Conservation (phyloP, 2,797 vertebrate species). For the Mycteria americana region DNA sequence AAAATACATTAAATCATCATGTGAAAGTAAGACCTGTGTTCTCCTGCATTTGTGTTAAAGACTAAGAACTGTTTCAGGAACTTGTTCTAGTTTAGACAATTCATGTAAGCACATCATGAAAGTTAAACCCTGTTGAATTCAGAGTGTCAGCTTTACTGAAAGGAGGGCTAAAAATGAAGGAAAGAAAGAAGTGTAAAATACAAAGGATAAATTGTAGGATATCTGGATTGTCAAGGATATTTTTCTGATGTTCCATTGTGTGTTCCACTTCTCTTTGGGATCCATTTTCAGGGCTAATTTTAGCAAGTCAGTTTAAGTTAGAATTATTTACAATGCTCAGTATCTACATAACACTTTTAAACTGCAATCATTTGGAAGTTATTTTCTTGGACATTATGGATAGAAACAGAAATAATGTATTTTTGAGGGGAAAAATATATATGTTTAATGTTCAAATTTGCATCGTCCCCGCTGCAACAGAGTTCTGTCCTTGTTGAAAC, state of each 20-base stretch:
- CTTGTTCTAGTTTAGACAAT: not conserved
- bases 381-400: not conserved
- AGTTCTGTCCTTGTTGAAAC: not conserved
- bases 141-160: not conserved
- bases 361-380: not conserved
- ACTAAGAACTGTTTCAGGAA: not conserved
- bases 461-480: not conserved
- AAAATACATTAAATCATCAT: not conserved
- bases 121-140: not conserved
- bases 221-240: not conserved
- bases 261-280: not conserved
- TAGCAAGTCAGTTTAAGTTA: not conserved
- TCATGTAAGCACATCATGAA: not conserved
- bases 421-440: not conserved
- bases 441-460: not conserved
- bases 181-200: not conserved
- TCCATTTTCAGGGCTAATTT: not conserved
- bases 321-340: not conserved
- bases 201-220: not conserved
- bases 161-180: not conserved
- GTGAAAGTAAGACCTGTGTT: not conserved
- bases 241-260: not conserved
- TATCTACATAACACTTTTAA: not conserved
- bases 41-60: not conserved
- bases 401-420: not conserved